phyloP scores from a whole-genome alignment of 2,113 vertebrate species.

The Oreochromis spilurus region DNA sequence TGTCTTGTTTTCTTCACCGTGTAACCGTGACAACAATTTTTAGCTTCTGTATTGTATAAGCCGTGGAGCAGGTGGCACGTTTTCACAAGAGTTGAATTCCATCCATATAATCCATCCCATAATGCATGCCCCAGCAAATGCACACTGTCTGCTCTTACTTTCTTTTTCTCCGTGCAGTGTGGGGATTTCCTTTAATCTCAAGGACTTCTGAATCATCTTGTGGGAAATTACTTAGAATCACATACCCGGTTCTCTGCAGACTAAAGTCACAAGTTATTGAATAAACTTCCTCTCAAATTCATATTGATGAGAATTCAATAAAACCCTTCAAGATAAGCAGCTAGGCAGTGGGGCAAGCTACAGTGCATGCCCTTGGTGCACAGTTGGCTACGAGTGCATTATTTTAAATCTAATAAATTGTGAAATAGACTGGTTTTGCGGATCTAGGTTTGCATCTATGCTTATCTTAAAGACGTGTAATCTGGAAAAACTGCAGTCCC shows the following conservation, averaged over 20 bases:
- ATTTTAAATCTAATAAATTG: neutral
- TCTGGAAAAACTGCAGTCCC: neutral
- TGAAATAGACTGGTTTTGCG: neutral
- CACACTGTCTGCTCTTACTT: neutral
- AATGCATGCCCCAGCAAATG: conserved; percentile 36
- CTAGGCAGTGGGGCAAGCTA: neutral
- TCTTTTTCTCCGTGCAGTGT: neutral
- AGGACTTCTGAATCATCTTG: neutral
- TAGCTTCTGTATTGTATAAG: neutral
- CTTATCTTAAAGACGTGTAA: neutral
- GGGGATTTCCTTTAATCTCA: neutral
- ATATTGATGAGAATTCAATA: neutral
- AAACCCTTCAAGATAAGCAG: neutral
- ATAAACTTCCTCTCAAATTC: neutral
- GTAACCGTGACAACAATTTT: conserved; percentile 22
- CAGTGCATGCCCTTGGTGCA: neutral
- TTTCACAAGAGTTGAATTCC: conserved; percentile 46
- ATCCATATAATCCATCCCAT: conserved; percentile 20
- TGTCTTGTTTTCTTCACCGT: conserved; percentile 17
- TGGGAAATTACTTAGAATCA: neutral
- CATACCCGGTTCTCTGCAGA: neutral
- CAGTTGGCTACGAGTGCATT: neutral
- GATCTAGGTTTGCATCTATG: neutral
- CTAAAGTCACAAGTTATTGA: neutral
- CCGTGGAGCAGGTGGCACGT: conserved; percentile 23